These are phyloP conservation scores for Dendrolimus punctatus DNA, from an alignment of 1,140 invertebrate genomes.

Conservation along the genomic window DNA sequence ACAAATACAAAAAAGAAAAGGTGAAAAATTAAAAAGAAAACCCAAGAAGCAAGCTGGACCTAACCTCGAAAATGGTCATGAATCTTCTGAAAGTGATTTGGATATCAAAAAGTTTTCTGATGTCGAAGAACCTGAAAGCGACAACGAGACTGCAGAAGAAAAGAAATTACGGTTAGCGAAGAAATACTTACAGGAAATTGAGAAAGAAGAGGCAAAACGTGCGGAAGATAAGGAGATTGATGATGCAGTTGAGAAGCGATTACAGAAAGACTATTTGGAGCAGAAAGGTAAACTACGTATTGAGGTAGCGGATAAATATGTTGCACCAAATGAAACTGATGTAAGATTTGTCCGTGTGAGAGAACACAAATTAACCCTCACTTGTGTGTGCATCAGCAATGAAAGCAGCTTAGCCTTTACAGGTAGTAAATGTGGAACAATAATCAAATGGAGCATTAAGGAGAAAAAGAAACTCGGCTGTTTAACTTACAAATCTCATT, in stretches of 20 bases:
- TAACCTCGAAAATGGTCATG: conserved; percentile 73
- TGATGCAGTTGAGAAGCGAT: conserved; percentile 78
- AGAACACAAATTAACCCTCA: conserved; percentile 85
- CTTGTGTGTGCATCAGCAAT: conserved; percentile 84
- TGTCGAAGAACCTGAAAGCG: conserved; percentile 76
- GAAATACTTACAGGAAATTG: conserved; percentile 89
- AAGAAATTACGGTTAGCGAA: conserved; percentile 92
- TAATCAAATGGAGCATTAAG: conserved; percentile 87
- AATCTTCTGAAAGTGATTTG: conserved; percentile 64
- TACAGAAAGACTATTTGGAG: conserved; percentile 89
- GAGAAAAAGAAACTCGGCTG: conserved; percentile 72
- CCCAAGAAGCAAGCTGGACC: conserved; percentile 46
- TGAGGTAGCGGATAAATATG: conserved; percentile 80
- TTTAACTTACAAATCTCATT: conserved; percentile 71
- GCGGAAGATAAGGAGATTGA: conserved; percentile 78
- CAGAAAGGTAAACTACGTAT: conserved; percentile 85
- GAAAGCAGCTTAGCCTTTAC: conserved; percentile 85
- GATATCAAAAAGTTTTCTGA: conserved; percentile 70
- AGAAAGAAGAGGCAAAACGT: conserved; percentile 83
- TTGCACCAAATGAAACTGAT: conserved; percentile 61
- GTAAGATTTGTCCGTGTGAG: conserved; percentile 76
- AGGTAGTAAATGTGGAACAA: conserved; percentile 89
- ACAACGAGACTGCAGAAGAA: conserved; percentile 89
- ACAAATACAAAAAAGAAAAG: conserved; percentile 71
- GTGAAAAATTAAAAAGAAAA: conserved; percentile 44